A percentile compares a stretch with the other conserved stretches of the same genome.
Conservation (phyloP, 2,113 vertebrate species). For the human (Homo sapiens) region GRCh38 chr13:59979501-59980000, state of each 20-base stretch:
- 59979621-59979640: background rate
- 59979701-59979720: background rate
- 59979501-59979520: background rate
- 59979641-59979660: background rate
- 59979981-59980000: background rate
- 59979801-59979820: background rate
- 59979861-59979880: background rate
- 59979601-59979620: background rate
- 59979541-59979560: background rate
- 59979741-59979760: background rate
- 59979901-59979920: background rate
- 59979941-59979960: background rate
- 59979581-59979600: background rate
- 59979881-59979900: background rate
- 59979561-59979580: background rate
- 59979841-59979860: background rate
- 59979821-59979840: background rate
- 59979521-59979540: background rate
- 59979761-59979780: background rate
- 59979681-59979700: background rate
- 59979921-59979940: background rate
- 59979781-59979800: background rate
- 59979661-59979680: background rate
- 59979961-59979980: slow-evolving; percentile 8
- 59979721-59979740: background rate